Conservation (phyloP, 1,140 invertebrate species). For the Vanessa tameamea region DNA sequence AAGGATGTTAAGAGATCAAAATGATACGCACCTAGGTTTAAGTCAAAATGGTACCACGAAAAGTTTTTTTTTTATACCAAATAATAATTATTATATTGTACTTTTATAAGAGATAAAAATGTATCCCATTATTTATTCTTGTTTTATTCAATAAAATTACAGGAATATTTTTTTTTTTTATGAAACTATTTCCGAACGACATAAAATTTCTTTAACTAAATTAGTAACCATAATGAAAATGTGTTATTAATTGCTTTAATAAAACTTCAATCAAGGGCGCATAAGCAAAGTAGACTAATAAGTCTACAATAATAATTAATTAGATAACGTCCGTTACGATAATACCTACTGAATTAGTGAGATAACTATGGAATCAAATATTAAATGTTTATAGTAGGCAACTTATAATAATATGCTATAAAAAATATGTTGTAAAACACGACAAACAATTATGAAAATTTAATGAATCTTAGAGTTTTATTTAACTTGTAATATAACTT, state of each 20-base stretch:
- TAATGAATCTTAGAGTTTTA: too few species aligned
- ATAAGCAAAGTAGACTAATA: conserved; percentile 14
- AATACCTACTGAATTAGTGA: conserved; percentile 4
- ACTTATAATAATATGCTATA: not conserved
- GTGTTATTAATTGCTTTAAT: not conserved
- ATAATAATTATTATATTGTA: not conserved
- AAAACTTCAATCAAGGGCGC: conserved; percentile 11
- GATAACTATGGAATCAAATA: not conserved
- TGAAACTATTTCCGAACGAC: not conserved
- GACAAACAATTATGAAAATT: too few species aligned
- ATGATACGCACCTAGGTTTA: not conserved
- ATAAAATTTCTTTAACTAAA: too few species aligned
- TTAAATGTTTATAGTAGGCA: not conserved
- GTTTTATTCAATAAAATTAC: conserved; percentile 1
- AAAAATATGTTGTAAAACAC: too few species aligned
- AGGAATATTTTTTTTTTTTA: not conserved
- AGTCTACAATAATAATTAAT: conserved; percentile 17
- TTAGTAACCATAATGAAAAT: not conserved
- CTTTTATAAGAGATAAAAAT: not conserved
- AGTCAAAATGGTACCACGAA: not conserved
- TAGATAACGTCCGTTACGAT: not conserved
- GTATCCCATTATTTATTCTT: conserved; percentile 3
- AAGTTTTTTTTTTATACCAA: not conserved
- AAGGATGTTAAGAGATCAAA: not conserved
- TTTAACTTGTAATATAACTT: too few species aligned